These are phyloP conservation scores for Sebastes oblongus DNA, from an alignment of 2,797 vertebrate species.

Conservation along the genomic window DNA sequence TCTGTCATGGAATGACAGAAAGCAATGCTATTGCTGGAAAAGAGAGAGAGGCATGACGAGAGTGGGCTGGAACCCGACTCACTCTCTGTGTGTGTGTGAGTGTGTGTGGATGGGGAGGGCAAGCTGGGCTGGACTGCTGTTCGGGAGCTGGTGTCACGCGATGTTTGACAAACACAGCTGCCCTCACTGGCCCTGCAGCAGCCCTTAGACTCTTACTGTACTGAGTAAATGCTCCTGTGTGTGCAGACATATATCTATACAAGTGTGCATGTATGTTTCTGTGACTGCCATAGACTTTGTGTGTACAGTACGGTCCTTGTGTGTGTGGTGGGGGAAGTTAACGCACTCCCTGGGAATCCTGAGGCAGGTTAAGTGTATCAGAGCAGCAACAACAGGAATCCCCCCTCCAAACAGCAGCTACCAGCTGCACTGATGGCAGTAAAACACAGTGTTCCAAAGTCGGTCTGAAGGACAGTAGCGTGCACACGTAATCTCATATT, in stretches of 20 bases:
- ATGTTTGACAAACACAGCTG: constrained; percentile 84
- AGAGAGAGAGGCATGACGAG: constrained; percentile 72
- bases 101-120: constrained; percentile 45
- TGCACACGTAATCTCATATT: background rate
- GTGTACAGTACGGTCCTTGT: background rate
- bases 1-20: constrained; percentile 82
- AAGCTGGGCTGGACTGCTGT: constrained; percentile 68
- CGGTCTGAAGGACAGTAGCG: background rate
- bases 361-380: constrained; percentile 22
- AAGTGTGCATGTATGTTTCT: background rate
- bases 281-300: constrained; percentile 18
- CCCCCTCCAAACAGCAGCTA: constrained; percentile 5
- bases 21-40: constrained; percentile 79
- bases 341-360: constrained; percentile 18
- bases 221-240: constrained; percentile 26
- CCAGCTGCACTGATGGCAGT: constrained; percentile 15
- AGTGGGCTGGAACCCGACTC: constrained; percentile 62
- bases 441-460: background rate
- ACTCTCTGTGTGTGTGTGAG: constrained; percentile 38
- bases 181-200: constrained; percentile 72
- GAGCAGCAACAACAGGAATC: constrained; percentile 14
- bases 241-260: background rate
- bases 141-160: constrained; percentile 81
- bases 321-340: background rate
- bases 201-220: constrained; percentile 53